Percentiles rank a stretch among this genome's conserved stretches.
Conservation (phyloP, 2,888 invertebrate species). For the Ectobius pallidus region DNA sequence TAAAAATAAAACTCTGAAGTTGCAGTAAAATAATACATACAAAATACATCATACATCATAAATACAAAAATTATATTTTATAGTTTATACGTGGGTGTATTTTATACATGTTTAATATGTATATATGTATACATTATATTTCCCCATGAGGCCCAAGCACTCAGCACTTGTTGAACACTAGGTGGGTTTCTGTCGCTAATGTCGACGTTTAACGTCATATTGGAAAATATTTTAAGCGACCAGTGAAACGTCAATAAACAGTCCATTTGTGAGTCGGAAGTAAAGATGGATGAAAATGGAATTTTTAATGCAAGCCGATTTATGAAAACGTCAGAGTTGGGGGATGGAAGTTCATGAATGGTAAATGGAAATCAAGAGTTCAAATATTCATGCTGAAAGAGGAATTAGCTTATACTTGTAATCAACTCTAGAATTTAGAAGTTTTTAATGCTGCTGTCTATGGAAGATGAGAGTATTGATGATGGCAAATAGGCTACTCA, state of each 20-base stretch:
- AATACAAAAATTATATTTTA: no score
- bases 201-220: neutral
- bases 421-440: neutral
- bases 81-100: no score
- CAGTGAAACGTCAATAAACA: neutral
- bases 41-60: no score
- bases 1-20: no score
- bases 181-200: neutral
- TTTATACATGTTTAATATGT: no score
- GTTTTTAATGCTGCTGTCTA: neutral
- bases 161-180: no score
- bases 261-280: constrained; percentile 3
- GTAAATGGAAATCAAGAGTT: neutral
- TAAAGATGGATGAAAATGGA: neutral
- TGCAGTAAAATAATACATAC: no score
- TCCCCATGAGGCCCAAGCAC: no score
- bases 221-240: neutral
- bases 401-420: neutral
- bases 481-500: no score
- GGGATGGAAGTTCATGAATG: neutral
- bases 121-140: no score
- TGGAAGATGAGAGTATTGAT: no score
- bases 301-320: neutral
- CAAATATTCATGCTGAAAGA: neutral
- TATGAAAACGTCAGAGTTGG: neutral